Base-by-base conservation (phyloP, 2,888 invertebrate species). In the Fragum whitleyi region DNA sequence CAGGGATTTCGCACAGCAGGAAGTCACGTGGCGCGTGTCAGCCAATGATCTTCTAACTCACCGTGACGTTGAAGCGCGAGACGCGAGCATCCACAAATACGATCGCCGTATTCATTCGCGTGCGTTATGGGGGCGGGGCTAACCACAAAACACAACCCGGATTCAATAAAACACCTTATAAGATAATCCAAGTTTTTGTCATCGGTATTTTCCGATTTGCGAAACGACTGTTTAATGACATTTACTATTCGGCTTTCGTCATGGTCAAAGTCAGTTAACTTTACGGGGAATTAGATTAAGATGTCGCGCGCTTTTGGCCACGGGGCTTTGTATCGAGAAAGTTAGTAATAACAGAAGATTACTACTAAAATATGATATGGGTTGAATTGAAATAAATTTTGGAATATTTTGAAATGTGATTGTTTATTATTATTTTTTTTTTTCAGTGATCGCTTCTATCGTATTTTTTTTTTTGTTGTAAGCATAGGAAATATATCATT, bases 21-120 rank as follows among this genome's bases (percentile, higher is more conserved):
- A 68, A 61, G 75, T 83, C 85, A 83, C 85, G 74, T 85, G 85
- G 73, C 82, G 73, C 79, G 79, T 80, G 83, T 57, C 81, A 85
- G 74, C 85, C 82, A 85, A 85, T 85, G 70, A 77, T 26, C 59
- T 28, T 28, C 68, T 29, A 85, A 62, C 59, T 73, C 69, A 81
- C 74, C 85, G 74, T 83, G 72, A 72, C 74, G 62, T 42, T 62
- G 81, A 79, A 83, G 83, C 72, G 39, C 61, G 67, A 62, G 32
- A 68, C 61, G 74, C 55, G 85, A 85, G 85, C 80, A 67, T 79
- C 81, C 42, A 75, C 85, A 77, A 82, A 85, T 82, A 69, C 71
- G 51, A 74, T 78, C 74, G 47, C 71, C 73, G 76, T 81, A 85
- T 85, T 85, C 75, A 77, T 74, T 79, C 81, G 85, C 79, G 81